A percentile compares a stretch with the other conserved stretches of the same genome.
phyloP scores from a whole-genome alignment of 2,113 vertebrate genomes.

The Gnathonemus longibarbis region DNA sequence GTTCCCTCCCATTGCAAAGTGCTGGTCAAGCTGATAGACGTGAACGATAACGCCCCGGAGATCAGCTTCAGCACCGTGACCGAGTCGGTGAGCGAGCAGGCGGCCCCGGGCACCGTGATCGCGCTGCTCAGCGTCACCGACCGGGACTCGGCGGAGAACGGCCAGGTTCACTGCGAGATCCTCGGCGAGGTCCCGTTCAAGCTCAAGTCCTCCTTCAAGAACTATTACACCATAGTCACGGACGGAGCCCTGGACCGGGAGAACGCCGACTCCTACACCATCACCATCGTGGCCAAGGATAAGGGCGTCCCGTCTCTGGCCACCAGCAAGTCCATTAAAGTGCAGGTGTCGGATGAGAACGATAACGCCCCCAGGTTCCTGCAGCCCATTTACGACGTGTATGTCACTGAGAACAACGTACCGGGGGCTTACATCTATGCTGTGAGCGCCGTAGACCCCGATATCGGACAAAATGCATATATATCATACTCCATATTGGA shows the following conservation, averaged over 20 bases:
- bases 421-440: slow-evolving; percentile 93
- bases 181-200: slow-evolving; percentile 87
- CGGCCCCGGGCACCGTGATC: slow-evolving; percentile 85
- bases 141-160: slow-evolving; percentile 90
- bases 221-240: slow-evolving; percentile 92
- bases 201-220: slow-evolving; percentile 90
- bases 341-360: slow-evolving; percentile 90
- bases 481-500: slow-evolving; percentile 93
- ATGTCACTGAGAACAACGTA: slow-evolving; percentile 93
- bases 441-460: slow-evolving; percentile 83
- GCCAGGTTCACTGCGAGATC: slow-evolving; percentile 86
- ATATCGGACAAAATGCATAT: slow-evolving; percentile 82
- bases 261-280: slow-evolving; percentile 76
- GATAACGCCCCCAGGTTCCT: slow-evolving; percentile 91
- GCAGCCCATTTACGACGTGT: slow-evolving; percentile 84
- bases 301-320: slow-evolving; percentile 77
- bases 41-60: slow-evolving; percentile 94
- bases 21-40: slow-evolving; percentile 84
- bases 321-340: slow-evolving; percentile 85
- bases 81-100: slow-evolving; percentile 88
- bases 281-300: slow-evolving; percentile 88
- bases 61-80: slow-evolving; percentile 96
- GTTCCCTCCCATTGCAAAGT: slow-evolving; percentile 97
- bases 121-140: slow-evolving; percentile 93
- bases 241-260: slow-evolving; percentile 87